phyloP scores from a whole-genome alignment of 2,888 invertebrate species.

The Leptinotarsa tumamoca region DNA sequence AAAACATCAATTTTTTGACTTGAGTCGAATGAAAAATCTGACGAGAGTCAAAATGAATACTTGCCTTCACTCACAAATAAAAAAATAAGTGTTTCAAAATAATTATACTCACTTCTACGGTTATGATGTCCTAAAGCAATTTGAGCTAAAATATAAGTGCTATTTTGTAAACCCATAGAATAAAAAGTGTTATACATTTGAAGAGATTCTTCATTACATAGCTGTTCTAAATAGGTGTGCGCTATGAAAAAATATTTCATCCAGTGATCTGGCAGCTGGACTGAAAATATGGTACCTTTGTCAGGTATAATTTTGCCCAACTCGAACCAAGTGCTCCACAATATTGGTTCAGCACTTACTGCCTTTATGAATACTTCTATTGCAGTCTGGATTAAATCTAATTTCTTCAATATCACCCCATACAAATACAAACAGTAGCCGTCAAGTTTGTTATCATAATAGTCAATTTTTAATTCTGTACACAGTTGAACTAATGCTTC shows the following conservation, averaged over 20 bases:
- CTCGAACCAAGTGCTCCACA: slow-evolving; percentile 97
- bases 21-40: no score
- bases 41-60: no score
- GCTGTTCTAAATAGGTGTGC: slow-evolving; percentile 89
- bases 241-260: slow-evolving; percentile 93
- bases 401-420: slow-evolving; percentile 89
- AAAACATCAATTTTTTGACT: no score
- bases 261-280: slow-evolving; percentile 89
- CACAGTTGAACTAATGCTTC: slow-evolving; percentile 71
- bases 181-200: slow-evolving; percentile 83
- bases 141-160: slow-evolving; percentile 91
- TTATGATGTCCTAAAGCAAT: slow-evolving; percentile 94
- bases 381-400: slow-evolving; percentile 84
- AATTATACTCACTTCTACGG: slow-evolving; percentile 76
- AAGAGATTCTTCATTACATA: slow-evolving; percentile 90
- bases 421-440: slow-evolving; percentile 90
- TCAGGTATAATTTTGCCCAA: slow-evolving; percentile 81
- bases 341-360: slow-evolving; percentile 81
- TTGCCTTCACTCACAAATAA: neutral
- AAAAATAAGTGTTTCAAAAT: neutral
- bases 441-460: slow-evolving; percentile 77
- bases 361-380: slow-evolving; percentile 83
- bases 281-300: slow-evolving; percentile 77
- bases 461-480: slow-evolving; percentile 71
- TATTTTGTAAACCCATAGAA: slow-evolving; percentile 85